Evolutionary conservation across 2,888 invertebrate genomes (phyloP).

Genomic region (Drosophila mulleri): DNA sequence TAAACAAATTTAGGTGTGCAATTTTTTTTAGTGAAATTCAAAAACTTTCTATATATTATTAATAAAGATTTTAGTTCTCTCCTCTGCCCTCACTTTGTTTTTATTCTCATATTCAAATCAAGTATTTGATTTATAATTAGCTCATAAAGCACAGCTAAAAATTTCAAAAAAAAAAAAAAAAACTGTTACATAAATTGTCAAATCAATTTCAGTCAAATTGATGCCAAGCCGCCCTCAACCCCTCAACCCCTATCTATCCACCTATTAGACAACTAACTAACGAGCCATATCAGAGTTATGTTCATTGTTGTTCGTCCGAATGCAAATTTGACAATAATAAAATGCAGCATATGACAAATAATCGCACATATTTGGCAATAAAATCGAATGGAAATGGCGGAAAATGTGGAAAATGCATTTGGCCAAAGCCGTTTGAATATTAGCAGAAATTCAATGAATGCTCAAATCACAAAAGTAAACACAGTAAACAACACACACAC

Average conservation of each 20-base stretch:
- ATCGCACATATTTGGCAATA: slow-evolving; percentile 77
- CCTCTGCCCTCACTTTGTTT: too few relatives aligned
- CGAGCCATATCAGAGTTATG: slow-evolving; percentile 50
- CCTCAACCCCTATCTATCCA: slow-evolving; percentile 23
- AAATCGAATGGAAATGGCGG: slow-evolving; percentile 61
- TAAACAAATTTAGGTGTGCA: too few relatives aligned
- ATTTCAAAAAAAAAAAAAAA: slow-evolving; percentile 53
- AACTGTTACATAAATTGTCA: slow-evolving; percentile 66
- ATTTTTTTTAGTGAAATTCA: too few relatives aligned
- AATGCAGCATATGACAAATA: slow-evolving; percentile 80
- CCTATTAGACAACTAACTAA: slow-evolving; percentile 59
- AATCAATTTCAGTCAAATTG: slow-evolving; percentile 55
- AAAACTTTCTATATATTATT: too few relatives aligned
- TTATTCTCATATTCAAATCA: too few relatives aligned
- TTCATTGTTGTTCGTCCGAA: slow-evolving; percentile 35
- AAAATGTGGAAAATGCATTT: slow-evolving; percentile 43
- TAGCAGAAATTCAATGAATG: slow-evolving; percentile 55
- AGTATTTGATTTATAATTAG: slow-evolving; percentile 14
- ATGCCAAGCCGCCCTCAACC: slow-evolving; percentile 20
- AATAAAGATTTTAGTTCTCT: too few relatives aligned
- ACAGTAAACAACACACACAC: slow-evolving; percentile 39
- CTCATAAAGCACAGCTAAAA: slow-evolving; percentile 17
- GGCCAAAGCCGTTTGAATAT: slow-evolving; percentile 37
- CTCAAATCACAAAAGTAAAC: slow-evolving; percentile 71
- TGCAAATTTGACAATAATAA: slow-evolving; percentile 79